Base-by-base conservation (phyloP, 2,797 vertebrate genomes). In the Vireo griseus region DNA sequence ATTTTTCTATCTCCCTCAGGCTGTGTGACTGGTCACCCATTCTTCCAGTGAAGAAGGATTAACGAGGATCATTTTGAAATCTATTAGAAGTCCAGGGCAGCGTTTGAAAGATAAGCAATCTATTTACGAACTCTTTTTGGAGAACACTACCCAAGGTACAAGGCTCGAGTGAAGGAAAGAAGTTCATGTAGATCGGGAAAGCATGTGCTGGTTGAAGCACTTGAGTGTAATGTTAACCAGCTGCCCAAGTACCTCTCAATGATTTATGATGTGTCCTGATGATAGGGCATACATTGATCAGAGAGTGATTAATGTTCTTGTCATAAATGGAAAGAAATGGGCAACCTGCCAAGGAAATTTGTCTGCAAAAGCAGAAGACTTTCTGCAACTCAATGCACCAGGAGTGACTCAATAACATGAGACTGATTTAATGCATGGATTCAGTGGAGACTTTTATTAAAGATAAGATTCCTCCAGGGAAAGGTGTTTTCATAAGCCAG, bases 231-330 rank as follows among this genome's bases (percentile, higher is more conserved):
- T 31, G 54, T 19, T 83, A 79, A 86, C 35, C 86, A 93, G 84
- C 90, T 82, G 54, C 35, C 4, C 75, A 91, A 61, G 57, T 9
- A 74, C 31, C 42, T 73, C 45, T 79, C 42, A 7, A 1, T 86
- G 80, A 94, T 90, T 92, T 90, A 76, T 79, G 57, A 51, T 20
- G 63, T 62, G 71, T 20, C 22, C 58, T 93, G 55, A 31, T 84
- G 79, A 71, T 40, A 80, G 39, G 73, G 88, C 54, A 77, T 0
- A 11, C 74, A 57, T 52, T 35, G 11, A 52, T 40, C 61, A 58
- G 62, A 84, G 28, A 45, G 12, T 69, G 71, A 95, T 96, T 89
- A 65, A 94, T 93, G 78, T 66, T 85, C 66, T 91, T 95, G 80
- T 88, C 92, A 90, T 19, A 92, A 90, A 74, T 6, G 9, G 21